Base-by-base conservation (phyloP, 2,888 invertebrate genomes). In the Oasisia sp. region DNA sequence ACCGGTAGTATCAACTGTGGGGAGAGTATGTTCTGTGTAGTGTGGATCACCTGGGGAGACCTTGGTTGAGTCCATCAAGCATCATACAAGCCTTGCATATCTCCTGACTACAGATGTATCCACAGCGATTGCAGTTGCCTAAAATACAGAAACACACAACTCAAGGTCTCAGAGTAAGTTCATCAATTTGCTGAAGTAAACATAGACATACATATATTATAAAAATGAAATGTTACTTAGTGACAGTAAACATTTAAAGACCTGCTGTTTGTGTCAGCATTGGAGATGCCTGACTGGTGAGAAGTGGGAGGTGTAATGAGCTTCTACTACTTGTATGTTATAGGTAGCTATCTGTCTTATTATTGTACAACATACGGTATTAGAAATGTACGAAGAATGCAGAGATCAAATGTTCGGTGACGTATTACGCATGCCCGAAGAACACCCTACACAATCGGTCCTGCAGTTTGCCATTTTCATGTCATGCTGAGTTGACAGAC, bases 41-140 rank as follows among this genome's bases (percentile, higher is more conserved):
- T 32, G 56, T 89, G 89, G n/a, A 92, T 91, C 32, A 94, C 94
- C 91, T 94, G 32, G 99, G 99, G 91, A 98, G 96, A 1, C 99
- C 99, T 93, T 96, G 96, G 96, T 99, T 99, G 1, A 99, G 97
- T 0, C 99, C 99, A 97, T 99, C 99, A 7, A 99, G 97, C 92
- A 99, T 97, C 0, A 99, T 97, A 96, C 99, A 99, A 0, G 99
- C 99, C 96, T 99, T 99, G 96, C 99, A 99, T 5, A 99, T 97
- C 94, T 98, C 97, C 96, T 99, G 99, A 93, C 99, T 99, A n/a
- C 97, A 97, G 92, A 97, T 97, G 94, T 97, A 99, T 50, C 98
- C 98, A 96, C 99, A 99, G 91, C 98, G 97, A 9, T 97, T 97
- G 96, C 99, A 99, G 91, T 97, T 94, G 90, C 96, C 96, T 95